These are phyloP conservation scores for Aegypius monachus DNA, from an alignment of 2,113 vertebrate species.

Conservation along the genomic window DNA sequence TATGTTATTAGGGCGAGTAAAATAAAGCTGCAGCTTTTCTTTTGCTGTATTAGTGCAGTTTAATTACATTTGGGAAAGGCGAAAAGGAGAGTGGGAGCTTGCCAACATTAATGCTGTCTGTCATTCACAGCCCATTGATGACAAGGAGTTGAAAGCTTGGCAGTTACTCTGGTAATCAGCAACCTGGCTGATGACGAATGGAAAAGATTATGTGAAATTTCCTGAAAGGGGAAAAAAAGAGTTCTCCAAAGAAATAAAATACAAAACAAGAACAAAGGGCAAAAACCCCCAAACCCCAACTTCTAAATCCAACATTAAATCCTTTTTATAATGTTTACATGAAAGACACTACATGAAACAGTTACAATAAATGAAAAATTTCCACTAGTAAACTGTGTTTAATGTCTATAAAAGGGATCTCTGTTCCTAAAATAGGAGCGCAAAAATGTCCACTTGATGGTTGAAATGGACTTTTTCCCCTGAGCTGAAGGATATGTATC, in stretches of 20 bases:
- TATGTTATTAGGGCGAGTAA: constrained; percentile 56
- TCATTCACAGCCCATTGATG: constrained; percentile 72
- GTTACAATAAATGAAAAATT: constrained; percentile 4
- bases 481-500: neutral
- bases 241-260: constrained; percentile 49
- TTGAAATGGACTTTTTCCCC: neutral
- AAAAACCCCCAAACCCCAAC: neutral
- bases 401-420: neutral
- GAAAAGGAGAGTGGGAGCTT: constrained; percentile 66
- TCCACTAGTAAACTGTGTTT: neutral
- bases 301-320: neutral
- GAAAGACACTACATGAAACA: neutral
- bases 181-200: constrained; percentile 71
- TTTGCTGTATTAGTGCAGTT: constrained; percentile 56
- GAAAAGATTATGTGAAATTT: constrained; percentile 67
- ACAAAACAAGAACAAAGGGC: constrained; percentile 53
- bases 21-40: constrained; percentile 68
- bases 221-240: constrained; percentile 6
- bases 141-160: constrained; percentile 74
- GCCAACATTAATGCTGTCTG: constrained; percentile 72
- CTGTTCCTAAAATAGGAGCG: neutral
- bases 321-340: constrained; percentile 8
- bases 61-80: constrained; percentile 71
- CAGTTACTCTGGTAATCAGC: constrained; percentile 69
- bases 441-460: constrained; percentile 12